These are phyloP conservation scores for Alauda arvensis DNA, from an alignment of 2,797 vertebrate genomes.

Conservation along the genomic window DNA sequence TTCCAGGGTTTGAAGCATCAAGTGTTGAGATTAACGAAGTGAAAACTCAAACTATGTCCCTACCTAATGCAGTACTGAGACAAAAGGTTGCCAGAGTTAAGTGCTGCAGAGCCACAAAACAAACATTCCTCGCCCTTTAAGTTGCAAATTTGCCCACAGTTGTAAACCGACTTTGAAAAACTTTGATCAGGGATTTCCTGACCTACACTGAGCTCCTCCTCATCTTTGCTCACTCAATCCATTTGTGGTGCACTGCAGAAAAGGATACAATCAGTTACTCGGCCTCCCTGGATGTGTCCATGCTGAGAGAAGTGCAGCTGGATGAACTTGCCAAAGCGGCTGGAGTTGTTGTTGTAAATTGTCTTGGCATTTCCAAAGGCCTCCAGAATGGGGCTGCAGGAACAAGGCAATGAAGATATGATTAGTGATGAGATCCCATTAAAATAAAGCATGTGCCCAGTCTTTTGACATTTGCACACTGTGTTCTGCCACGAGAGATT, in stretches of 20 bases:
- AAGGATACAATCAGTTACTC: slow-evolving; percentile 94
- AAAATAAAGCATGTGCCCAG: background rate
- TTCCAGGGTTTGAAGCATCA: background rate
- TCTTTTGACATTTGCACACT: background rate
- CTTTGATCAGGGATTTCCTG: background rate
- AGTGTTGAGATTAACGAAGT: background rate
- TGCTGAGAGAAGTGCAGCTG: slow-evolving; percentile 90
- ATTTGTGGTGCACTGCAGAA: background rate
- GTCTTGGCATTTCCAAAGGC: slow-evolving; percentile 92
- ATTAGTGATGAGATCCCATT: background rate
- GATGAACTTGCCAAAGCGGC: slow-evolving; percentile 92
- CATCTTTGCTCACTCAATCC: background rate
- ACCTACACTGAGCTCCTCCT: background rate
- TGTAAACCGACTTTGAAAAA: background rate
- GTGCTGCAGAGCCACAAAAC: background rate
- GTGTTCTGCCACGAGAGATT: background rate
- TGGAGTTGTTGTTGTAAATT: slow-evolving; percentile 93
- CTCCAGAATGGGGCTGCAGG: slow-evolving; percentile 86
- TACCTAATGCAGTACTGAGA: background rate
- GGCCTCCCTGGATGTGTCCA: slow-evolving; percentile 89
- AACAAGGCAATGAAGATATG: background rate
- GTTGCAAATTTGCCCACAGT: background rate
- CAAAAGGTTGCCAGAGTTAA: background rate
- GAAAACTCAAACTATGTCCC: background rate
- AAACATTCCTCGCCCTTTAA: background rate